phyloP scores from a whole-genome alignment of 2,797 vertebrate genomes.

The Spinus pinus region DNA sequence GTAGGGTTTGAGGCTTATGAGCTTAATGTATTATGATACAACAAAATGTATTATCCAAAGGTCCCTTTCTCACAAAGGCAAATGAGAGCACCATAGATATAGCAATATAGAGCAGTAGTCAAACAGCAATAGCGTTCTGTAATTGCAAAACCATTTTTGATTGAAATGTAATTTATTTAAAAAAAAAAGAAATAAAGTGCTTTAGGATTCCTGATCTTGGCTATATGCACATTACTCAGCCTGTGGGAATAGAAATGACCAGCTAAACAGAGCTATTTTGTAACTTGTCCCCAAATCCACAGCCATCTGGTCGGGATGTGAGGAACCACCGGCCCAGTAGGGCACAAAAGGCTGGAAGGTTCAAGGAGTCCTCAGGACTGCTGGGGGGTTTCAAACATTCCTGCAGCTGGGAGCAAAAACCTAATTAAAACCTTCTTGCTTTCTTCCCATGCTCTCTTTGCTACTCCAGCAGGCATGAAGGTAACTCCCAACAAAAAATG shows the following conservation, averaged over 20 bases:
- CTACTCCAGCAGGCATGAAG: not conserved
- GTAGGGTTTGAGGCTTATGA: slow-evolving; percentile 8
- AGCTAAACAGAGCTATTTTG: not conserved
- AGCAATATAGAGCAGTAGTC: not conserved
- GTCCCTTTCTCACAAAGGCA: not conserved
- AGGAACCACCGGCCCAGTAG: not conserved
- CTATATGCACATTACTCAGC: fast-evolving
- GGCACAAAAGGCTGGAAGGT: fast-evolving
- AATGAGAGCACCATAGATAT: not conserved
- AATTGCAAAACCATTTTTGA: not conserved
- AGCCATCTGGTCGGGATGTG: not conserved
- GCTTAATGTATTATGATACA: slow-evolving; percentile 17
- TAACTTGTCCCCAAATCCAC: not conserved
- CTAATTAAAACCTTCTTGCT: not conserved
- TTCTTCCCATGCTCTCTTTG: not conserved
- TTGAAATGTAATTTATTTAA: not conserved
- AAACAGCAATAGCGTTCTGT: not conserved
- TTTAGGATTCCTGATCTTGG: not conserved
- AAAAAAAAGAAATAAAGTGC: not conserved
- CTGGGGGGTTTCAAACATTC: not conserved
- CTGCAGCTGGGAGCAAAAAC: not conserved
- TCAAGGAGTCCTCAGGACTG: not conserved
- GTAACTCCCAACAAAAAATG: not conserved
- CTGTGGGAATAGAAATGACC: not conserved
- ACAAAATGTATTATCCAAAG: not conserved